Evolutionary conservation across 2,888 invertebrate genomes (phyloP).

Genomic region (Polyommatus icarus): DNA sequence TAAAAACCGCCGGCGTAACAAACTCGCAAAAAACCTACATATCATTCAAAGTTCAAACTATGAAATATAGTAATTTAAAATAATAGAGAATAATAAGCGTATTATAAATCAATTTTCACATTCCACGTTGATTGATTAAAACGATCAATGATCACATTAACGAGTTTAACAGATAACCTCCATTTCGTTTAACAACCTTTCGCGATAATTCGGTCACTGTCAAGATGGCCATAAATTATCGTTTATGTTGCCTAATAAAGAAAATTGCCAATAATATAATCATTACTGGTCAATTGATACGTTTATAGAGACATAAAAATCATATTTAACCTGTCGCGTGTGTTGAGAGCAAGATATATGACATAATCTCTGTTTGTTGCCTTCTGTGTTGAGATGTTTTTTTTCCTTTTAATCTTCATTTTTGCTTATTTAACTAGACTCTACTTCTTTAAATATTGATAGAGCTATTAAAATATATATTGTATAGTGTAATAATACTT

Average conservation of each 20-base stretch:
- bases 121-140: conserved; percentile 4
- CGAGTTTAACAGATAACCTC: conserved; percentile 1
- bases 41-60: background rate
- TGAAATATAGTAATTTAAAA: background rate
- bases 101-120: background rate
- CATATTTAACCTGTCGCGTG: conserved; percentile 12
- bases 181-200: conserved; percentile 28
- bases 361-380: background rate
- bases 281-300: conserved; percentile 24
- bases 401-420: background rate
- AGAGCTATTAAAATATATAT: too few species aligned
- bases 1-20: background rate
- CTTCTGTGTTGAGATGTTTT: background rate
- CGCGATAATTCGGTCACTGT: conserved; percentile 29
- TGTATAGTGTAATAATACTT: too few species aligned
- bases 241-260: conserved; percentile 27
- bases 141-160: conserved; percentile 14
- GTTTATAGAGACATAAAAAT: conserved; percentile 28
- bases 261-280: conserved; percentile 30
- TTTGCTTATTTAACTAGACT: background rate
- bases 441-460: background rate
- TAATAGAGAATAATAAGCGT: background rate
- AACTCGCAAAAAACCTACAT: background rate
- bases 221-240: conserved; percentile 28
- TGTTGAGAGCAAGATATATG: background rate